phyloP scores from a whole-genome alignment of 2,797 vertebrate genomes.

The Eulemur rubriventer region DNA sequence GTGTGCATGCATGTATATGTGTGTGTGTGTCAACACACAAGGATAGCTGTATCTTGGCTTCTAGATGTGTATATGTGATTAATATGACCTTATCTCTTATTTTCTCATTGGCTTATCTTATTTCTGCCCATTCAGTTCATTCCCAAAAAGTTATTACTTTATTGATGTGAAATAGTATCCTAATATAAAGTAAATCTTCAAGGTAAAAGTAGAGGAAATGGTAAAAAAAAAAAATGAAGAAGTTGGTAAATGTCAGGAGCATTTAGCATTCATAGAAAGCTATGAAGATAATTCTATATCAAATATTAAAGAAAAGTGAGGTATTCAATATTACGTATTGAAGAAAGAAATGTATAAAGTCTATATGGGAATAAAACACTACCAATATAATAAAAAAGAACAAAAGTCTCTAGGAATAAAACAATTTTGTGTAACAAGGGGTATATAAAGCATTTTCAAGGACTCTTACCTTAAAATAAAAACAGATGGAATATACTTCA shows the following conservation, averaged over 20 bases:
- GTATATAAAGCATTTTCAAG: background rate
- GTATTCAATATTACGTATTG: background rate
- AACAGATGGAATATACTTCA: background rate
- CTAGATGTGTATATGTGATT: background rate
- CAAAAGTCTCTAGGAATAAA: constrained; percentile 22
- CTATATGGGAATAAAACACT: background rate
- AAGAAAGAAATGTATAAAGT: background rate
- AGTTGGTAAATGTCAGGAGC: background rate
- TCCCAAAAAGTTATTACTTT: background rate
- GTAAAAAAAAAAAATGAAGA: background rate
- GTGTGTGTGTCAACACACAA: background rate
- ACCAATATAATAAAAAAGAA: background rate
- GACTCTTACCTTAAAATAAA: background rate
- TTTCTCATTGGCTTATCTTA: background rate
- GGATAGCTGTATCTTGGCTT: background rate
- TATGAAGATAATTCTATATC: background rate
- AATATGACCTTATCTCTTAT: background rate
- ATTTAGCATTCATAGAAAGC: background rate
- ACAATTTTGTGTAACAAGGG: background rate
- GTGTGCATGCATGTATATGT: background rate
- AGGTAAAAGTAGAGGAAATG: background rate
- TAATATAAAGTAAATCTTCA: background rate
- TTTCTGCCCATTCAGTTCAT: background rate
- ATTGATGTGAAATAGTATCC: background rate
- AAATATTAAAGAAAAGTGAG: constrained; percentile 30